These are phyloP conservation scores for Brachionus manjavacas DNA, from an alignment of 1,140 invertebrate genomes.

Conservation along the genomic window DNA sequence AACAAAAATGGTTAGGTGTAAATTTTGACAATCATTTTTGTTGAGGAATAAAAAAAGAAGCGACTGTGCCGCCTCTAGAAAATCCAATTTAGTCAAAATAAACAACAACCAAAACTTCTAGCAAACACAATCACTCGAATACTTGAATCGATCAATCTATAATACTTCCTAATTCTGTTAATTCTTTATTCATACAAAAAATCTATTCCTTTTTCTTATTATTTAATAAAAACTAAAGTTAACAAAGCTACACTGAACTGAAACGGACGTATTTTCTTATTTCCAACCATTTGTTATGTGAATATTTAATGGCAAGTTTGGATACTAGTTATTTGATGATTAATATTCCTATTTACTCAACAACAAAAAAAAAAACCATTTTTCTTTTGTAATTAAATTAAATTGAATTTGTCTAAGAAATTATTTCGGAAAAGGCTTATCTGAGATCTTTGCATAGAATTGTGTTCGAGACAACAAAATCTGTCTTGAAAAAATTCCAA, in stretches of 20 bases:
- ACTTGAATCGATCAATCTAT: background rate
- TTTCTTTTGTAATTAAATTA: background rate
- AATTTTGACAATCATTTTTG: background rate
- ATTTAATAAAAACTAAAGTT: background rate
- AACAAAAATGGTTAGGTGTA: background rate
- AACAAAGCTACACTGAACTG: background rate
- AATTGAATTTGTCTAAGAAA: background rate
- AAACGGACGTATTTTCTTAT: background rate
- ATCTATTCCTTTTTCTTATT: background rate
- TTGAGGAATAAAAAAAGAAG: background rate
- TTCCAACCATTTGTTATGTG: background rate
- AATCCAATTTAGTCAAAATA: background rate
- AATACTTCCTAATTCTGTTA: background rate
- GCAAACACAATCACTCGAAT: background rate
- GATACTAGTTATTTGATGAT: slow-evolving; percentile 15
- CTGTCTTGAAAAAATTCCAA: background rate
- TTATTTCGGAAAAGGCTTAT: background rate
- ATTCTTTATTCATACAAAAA: background rate
- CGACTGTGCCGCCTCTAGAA: background rate
- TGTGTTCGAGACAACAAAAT: background rate
- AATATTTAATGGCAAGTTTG: slow-evolving; percentile 18
- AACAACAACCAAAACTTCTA: background rate
- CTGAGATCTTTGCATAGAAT: background rate
- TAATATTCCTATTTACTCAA: slow-evolving; percentile 12
- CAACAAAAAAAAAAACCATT: background rate